Evolutionary conservation across 37 sponge, comb jelly and placozoan genomes (phyloP).

Genomic region (Ianthella basta): DNA sequence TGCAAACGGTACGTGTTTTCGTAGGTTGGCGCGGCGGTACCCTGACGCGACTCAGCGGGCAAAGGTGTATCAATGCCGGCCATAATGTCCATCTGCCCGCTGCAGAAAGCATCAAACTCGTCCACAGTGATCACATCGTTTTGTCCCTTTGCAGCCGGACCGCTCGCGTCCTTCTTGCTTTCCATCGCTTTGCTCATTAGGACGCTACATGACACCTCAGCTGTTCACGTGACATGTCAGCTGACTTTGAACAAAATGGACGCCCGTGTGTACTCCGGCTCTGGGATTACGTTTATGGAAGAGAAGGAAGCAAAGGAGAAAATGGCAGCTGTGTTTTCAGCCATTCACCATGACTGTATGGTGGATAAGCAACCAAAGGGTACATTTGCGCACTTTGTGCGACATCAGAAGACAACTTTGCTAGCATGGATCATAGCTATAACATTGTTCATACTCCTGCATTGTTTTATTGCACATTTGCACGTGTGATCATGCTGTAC

Average conservation of each 20-base stretch:
- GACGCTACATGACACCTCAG: no score
- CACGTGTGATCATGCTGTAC: no score
- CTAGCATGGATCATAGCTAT: no score
- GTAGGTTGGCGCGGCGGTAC: not conserved
- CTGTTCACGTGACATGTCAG: no score
- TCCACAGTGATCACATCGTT: constrained; percentile 3
- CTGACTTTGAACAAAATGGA: no score
- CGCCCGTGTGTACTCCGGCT: no score
- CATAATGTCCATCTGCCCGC: not conserved
- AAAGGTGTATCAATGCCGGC: not conserved
- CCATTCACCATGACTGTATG: constrained; percentile 21
- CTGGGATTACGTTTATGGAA: not conserved
- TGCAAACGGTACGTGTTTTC: constrained; percentile 64
- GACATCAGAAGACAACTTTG: no score
- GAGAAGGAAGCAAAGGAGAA: constrained; percentile 32
- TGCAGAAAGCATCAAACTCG: constrained; percentile 10
- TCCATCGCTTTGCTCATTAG: not conserved
- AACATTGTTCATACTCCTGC: no score
- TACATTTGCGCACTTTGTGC: not conserved
- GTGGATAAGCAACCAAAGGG: constrained; percentile 39
- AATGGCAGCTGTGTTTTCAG: constrained; percentile 2
- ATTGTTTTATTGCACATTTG: no score
- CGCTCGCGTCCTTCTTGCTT: not conserved
- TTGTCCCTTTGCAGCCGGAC: not conserved
- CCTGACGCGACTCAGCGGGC: not conserved